phyloP scores from a whole-genome alignment of 1,140 invertebrate species.

The Triops cancriformis region DNA sequence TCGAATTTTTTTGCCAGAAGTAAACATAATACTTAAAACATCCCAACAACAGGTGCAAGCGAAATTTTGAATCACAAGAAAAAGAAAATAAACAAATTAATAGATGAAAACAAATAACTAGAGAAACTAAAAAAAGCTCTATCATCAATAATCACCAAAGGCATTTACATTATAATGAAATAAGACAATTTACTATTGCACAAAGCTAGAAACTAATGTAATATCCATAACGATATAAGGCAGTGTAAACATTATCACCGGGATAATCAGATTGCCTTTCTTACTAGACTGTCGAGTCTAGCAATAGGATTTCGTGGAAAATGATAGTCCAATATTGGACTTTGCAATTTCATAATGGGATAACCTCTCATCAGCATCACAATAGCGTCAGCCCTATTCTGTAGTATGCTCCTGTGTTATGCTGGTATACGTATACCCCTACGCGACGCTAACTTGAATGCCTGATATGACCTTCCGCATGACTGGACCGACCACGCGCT shows the following conservation, averaged over 20 bases:
- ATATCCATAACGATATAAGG: too few relatives aligned
- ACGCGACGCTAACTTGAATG: not conserved
- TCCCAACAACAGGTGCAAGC: too few relatives aligned
- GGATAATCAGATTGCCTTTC: not conserved
- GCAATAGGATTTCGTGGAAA: not conserved
- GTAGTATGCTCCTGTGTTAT: not conserved
- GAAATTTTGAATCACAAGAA: too few relatives aligned
- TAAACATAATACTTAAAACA: too few relatives aligned
- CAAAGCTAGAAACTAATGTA: too few relatives aligned
- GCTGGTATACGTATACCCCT: not conserved
- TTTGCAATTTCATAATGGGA: not conserved
- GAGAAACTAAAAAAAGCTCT: too few relatives aligned
- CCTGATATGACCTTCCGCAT: not conserved
- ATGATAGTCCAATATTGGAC: not conserved
- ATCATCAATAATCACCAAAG: too few relatives aligned
- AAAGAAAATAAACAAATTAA: too few relatives aligned
- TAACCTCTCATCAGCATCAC: not conserved
- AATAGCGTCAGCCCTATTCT: not conserved
- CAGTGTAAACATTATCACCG: not conserved
- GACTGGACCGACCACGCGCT: not conserved
- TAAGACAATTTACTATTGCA: too few relatives aligned
- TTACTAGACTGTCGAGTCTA: not conserved
- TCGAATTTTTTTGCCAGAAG: too few relatives aligned
- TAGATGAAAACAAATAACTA: too few relatives aligned
- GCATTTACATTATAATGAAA: too few relatives aligned